A percentile compares a stretch with the other conserved stretches of the same genome.
phyloP scores from a whole-genome alignment of 1,140 invertebrate species.

The Zaprionus ornatus region DNA sequence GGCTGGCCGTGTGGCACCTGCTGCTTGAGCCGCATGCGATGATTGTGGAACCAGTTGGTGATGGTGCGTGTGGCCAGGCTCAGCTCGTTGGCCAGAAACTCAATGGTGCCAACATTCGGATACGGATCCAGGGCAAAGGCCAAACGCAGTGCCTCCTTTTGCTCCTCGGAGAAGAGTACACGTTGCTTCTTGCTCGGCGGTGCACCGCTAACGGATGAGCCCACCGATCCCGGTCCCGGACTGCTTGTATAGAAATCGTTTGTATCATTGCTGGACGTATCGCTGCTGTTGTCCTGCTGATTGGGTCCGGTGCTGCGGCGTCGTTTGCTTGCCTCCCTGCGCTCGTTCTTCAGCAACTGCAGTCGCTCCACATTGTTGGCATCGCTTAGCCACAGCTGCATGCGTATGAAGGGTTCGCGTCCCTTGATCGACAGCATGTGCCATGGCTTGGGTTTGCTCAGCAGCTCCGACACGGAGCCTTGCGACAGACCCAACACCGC shows the following conservation, averaged over 20 bases:
- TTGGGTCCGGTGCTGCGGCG: slow-evolving; percentile 91
- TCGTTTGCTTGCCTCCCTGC: slow-evolving; percentile 94
- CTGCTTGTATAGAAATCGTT: slow-evolving; percentile 94
- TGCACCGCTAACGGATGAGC: slow-evolving; percentile 85
- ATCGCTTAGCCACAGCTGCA: slow-evolving; percentile 98
- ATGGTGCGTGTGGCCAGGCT: slow-evolving; percentile 97
- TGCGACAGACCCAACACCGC: slow-evolving; percentile 97
- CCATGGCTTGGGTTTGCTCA: slow-evolving; percentile 99
- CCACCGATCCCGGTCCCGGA: slow-evolving; percentile 87
- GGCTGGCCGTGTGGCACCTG: slow-evolving; percentile 90
- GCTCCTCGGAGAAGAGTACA: slow-evolving; percentile 98
- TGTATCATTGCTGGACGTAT: slow-evolving; percentile 94
- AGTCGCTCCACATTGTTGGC: slow-evolving; percentile 95
- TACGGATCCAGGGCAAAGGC: slow-evolving; percentile 98
- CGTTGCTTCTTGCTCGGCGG: slow-evolving; percentile 95
- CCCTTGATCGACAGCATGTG: slow-evolving; percentile 99
- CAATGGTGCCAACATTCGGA: slow-evolving; percentile 97
- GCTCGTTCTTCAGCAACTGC: slow-evolving; percentile 94
- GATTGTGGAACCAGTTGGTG: slow-evolving; percentile 99
- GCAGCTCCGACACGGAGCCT: slow-evolving; percentile 97
- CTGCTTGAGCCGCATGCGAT: slow-evolving; percentile 98
- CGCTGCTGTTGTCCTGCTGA: slow-evolving; percentile 92
- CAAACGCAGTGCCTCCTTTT: slow-evolving; percentile 97
- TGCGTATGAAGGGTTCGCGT: slow-evolving; percentile 98
- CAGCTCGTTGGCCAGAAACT: slow-evolving; percentile 96